A percentile compares a stretch with the other conserved stretches of the same genome.
These are phyloP conservation scores for Pampus argenteus DNA, from an alignment of 2,797 vertebrate genomes.

Conservation along the genomic window DNA sequence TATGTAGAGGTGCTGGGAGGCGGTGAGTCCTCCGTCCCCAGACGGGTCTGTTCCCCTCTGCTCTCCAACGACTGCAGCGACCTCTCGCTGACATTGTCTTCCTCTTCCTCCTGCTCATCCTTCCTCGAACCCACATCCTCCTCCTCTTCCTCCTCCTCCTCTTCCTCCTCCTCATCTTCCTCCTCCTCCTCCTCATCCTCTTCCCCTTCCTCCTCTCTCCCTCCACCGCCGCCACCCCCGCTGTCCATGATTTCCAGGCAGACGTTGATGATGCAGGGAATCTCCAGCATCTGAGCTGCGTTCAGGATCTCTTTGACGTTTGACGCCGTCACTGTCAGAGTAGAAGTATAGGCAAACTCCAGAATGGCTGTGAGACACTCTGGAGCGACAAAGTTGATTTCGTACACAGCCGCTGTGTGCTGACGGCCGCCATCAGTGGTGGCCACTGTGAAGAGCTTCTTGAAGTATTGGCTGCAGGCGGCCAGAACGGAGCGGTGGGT, in stretches of 20 bases:
- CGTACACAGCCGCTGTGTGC: slow-evolving; percentile 86
- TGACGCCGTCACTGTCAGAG: slow-evolving; percentile 94
- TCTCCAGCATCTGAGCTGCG: slow-evolving; percentile 95
- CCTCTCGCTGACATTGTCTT: slow-evolving; percentile 89
- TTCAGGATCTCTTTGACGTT: slow-evolving; percentile 96
- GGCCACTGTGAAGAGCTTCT: slow-evolving; percentile 96
- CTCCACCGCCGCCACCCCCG: slow-evolving; percentile 80
- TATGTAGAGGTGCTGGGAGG: slow-evolving; percentile 89
- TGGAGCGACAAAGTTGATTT: slow-evolving; percentile 97
- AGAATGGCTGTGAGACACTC: slow-evolving; percentile 97
- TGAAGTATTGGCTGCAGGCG: slow-evolving; percentile 98
- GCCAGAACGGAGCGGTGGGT: slow-evolving; percentile 96
- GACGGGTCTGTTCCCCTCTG: slow-evolving; percentile 80
- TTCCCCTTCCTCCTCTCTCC: slow-evolving; percentile 83
- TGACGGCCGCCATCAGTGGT: slow-evolving; percentile 82
- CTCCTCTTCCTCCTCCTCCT: slow-evolving; percentile 91
- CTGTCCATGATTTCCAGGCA: slow-evolving; percentile 98
- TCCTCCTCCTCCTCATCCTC: slow-evolving; percentile 89
- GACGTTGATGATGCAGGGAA: slow-evolving; percentile 95
- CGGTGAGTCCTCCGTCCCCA: slow-evolving; percentile 69
- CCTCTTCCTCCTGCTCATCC: slow-evolving; percentile 86
- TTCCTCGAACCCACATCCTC: slow-evolving; percentile 85
- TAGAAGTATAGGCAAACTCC: slow-evolving; percentile 98
- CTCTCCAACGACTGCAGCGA: slow-evolving; percentile 85
- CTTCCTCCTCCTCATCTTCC: slow-evolving; percentile 88